phyloP scores from a whole-genome alignment of 1,140 invertebrate genomes.

The Cydia fagiglandana region DNA sequence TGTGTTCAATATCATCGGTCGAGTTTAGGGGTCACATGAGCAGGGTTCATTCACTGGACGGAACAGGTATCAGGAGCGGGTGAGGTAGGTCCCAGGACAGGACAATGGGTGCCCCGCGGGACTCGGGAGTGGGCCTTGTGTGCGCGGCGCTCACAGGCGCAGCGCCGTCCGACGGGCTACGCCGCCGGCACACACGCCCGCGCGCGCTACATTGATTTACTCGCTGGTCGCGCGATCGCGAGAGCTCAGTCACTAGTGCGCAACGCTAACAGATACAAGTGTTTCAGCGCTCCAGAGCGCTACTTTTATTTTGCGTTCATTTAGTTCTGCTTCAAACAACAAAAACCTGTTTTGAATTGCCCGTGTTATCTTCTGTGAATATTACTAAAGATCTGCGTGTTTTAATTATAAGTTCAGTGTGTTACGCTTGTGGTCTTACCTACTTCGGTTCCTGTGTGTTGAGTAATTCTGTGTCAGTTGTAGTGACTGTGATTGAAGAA shows the following conservation, averaged over 20 bases:
- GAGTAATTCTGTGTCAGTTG: slow-evolving; percentile 73
- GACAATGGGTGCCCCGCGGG: slow-evolving; percentile 50
- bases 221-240: slow-evolving; percentile 45
- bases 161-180: slow-evolving; percentile 36
- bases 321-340: slow-evolving; percentile 60
- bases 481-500: slow-evolving; percentile 74
- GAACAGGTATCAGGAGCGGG: slow-evolving; percentile 31
- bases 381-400: slow-evolving; percentile 39
- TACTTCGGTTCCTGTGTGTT: slow-evolving; percentile 65
- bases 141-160: slow-evolving; percentile 47
- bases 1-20: slow-evolving; percentile 29
- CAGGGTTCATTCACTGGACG: slow-evolving; percentile 40
- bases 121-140: slow-evolving; percentile 37
- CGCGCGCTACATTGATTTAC: slow-evolving; percentile 35
- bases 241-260: slow-evolving; percentile 72
- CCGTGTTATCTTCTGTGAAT: slow-evolving; percentile 45
- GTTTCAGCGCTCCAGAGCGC: slow-evolving; percentile 50
- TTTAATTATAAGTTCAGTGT: slow-evolving; percentile 44
- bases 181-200: slow-evolving; percentile 21
- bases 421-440: slow-evolving; percentile 51
- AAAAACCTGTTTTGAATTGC: slow-evolving; percentile 59
- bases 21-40: slow-evolving; percentile 33
- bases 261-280: slow-evolving; percentile 70
- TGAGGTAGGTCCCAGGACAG: slow-evolving; percentile 39
- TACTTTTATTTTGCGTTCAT: slow-evolving; percentile 67